phyloP scores from a whole-genome alignment of 2,888 invertebrate genomes.

The Rhagonycha fulva region DNA sequence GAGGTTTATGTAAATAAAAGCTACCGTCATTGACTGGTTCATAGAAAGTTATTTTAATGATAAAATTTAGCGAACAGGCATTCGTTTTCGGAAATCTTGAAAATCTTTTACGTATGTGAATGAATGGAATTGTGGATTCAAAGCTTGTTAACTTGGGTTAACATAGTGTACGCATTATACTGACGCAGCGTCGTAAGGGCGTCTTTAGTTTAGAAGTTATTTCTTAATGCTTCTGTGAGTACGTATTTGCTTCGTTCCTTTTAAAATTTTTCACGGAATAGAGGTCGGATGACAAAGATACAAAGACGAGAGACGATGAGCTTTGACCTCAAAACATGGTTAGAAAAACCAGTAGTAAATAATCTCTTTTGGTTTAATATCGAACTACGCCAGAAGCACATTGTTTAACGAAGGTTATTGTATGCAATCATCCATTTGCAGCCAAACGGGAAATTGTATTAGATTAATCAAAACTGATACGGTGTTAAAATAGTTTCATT shows the following conservation, averaged over 20 bases:
- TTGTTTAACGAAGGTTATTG: background rate
- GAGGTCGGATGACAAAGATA: background rate
- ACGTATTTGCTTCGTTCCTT: background rate
- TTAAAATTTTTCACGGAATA: background rate
- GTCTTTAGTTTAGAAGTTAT: background rate
- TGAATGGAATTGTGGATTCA: background rate
- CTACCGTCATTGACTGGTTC: too few species aligned
- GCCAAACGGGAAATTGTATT: background rate
- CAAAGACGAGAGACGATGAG: background rate
- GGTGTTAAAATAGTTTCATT: background rate
- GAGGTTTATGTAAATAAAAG: too few species aligned
- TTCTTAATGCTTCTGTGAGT: background rate
- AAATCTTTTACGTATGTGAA: background rate
- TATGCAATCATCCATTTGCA: background rate
- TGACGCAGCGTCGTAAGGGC: background rate
- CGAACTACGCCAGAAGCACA: background rate
- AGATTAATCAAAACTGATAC: background rate
- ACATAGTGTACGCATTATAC: background rate
- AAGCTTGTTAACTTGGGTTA: background rate
- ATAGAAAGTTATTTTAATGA: too few species aligned
- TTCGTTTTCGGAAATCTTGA: background rate
- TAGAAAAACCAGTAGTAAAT: background rate
- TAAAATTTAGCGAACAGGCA: too few species aligned
- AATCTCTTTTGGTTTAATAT: background rate
- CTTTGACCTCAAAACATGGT: background rate